Evolutionary conservation across 2,113 vertebrate species (phyloP), one percentile per base, ranked within the genome.

Genomic region (Neodontobutis hainanensis): DNA sequence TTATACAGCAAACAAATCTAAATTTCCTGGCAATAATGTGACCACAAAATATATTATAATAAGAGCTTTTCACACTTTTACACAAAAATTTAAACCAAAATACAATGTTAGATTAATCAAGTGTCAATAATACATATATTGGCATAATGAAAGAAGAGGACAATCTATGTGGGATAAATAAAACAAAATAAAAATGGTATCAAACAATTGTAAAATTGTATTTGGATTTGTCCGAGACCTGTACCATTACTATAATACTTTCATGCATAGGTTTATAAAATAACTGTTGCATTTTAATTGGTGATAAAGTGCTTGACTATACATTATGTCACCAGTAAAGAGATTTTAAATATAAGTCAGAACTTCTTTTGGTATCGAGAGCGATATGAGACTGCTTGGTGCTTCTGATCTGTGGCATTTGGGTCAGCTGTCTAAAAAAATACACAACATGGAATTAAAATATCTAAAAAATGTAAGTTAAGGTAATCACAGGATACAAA

Each of bases 341-440:
- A 40, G 8, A 40, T 40, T 8, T 40, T 5, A 10, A 46, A 3
- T 8, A 15, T 65, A 61, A 14, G 34, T 93, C 84, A 93, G 51
- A 83, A 85, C 82, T 81, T 92, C 82, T 85, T 92, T 64, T 89
- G 86, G 38, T 80, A 14, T 42, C 49, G 81, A 66, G 65, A 11
- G 60, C 6, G 73, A 59, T 86, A 76, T 45, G 90, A 89, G 27
- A 79, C 58, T 14, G 44, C 67, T 50, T 34, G 85, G 64, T 76
- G 68, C 61, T 81, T 89, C 38, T 63, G 78, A 48, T 64, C 65
- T 59, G 40, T 11, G 5, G 67, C 48, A 65, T 76, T 72, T 8
- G 49, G 15, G 57, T 91, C 88, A 15, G 69, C 65, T 14, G 72
- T 81, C 83, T 88, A 79, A 42, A 81, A 89, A n/a, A 7, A 5